Conservation (phyloP, 2,797 vertebrate species). For the Myotis planiceps region DNA sequence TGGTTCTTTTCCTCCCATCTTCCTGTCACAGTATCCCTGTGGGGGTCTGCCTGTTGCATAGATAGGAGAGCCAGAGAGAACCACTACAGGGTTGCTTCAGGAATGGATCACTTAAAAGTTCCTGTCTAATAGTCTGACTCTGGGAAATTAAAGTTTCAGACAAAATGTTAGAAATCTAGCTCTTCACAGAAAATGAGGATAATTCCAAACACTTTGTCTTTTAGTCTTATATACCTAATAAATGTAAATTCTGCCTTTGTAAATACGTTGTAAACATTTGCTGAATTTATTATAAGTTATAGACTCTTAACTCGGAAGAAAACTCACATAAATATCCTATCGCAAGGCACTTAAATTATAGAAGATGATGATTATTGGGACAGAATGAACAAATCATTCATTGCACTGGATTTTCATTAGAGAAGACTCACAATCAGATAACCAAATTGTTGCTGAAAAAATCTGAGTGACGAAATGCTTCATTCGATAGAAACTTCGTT, state of each 20-base stretch:
- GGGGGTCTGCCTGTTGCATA: neutral
- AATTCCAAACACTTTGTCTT: neutral
- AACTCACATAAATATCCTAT: neutral
- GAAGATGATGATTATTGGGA: neutral
- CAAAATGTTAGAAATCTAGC: neutral
- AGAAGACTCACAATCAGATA: neutral
- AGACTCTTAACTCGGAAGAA: neutral
- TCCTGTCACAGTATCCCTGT: neutral
- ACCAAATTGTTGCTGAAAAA: neutral
- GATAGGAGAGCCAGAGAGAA: neutral
- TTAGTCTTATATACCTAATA: neutral
- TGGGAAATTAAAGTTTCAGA: neutral
- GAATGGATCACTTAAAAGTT: neutral
- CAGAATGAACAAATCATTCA: constrained; percentile 23
- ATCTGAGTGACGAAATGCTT: neutral
- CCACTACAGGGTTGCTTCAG: neutral
- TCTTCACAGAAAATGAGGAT: neutral
- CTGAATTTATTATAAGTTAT: neutral
- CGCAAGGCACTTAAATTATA: neutral
- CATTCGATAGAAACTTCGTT: neutral
- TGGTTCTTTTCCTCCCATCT: neutral
- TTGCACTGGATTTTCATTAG: neutral
- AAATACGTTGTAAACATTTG: neutral
- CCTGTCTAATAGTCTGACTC: neutral
- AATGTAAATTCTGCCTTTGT: neutral